Evolutionary conservation across 2,888 invertebrate genomes (phyloP).

Genomic region (Dynastes grantii): DNA sequence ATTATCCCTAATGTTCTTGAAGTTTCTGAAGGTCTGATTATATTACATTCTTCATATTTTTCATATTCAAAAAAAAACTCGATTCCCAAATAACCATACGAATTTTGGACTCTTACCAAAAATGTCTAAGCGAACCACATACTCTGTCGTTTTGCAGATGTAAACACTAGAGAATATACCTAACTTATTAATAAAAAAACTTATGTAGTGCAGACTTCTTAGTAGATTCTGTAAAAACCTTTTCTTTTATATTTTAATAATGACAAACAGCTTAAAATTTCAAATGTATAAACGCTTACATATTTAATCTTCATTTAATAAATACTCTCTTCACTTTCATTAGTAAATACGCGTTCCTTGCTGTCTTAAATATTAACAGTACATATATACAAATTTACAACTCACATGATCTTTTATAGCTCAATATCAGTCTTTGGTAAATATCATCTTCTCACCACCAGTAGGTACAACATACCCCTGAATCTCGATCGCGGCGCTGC

Average conservation of each 20-base stretch:
- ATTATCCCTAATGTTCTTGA: too few species aligned
- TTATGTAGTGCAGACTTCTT: too few species aligned
- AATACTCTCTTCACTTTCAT: constrained; percentile 41
- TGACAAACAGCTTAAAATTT: constrained; percentile 48
- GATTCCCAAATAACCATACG: too few species aligned
- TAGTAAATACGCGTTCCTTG: constrained; percentile 22
- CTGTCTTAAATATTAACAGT: constrained; percentile 38
- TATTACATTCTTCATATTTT: too few species aligned
- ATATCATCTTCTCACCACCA: constrained; percentile 36
- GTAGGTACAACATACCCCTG: constrained; percentile 23
- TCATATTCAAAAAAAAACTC: too few species aligned
- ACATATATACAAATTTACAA: constrained; percentile 53
- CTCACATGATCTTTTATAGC: constrained; percentile 54
- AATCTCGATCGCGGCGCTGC: constrained; percentile 3
- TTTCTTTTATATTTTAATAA: constrained; percentile 39
- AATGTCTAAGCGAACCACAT: too few species aligned
- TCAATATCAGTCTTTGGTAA: constrained; percentile 60
- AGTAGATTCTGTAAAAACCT: neutral
- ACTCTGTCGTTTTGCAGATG: too few species aligned
- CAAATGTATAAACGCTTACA: constrained; percentile 48
- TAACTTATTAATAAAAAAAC: too few species aligned
- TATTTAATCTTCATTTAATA: constrained; percentile 38
- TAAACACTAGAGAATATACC: too few species aligned
- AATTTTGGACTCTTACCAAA: too few species aligned
- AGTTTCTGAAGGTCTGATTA: too few species aligned